These are phyloP conservation scores for Channallabes apus DNA, from an alignment of 2,797 vertebrate species.

Conservation along the genomic window DNA sequence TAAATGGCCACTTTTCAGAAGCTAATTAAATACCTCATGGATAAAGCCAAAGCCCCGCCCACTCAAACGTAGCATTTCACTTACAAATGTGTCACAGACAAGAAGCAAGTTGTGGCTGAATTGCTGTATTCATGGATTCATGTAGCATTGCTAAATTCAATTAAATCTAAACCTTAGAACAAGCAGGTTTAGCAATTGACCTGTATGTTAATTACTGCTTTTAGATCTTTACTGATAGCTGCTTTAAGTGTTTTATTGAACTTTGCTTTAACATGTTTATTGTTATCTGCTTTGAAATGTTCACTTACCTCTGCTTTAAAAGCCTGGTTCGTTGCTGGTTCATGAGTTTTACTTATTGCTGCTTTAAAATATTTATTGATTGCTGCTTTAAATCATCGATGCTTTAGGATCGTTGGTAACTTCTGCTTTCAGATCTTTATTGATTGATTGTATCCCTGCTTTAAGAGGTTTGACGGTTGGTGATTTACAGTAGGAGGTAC, in stretches of 20 bases:
- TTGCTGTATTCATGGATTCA: too few relatives aligned
- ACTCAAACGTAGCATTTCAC: too few relatives aligned
- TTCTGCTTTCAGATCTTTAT: background rate
- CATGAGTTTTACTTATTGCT: background rate
- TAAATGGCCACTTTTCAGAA: too few relatives aligned
- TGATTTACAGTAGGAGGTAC: background rate
- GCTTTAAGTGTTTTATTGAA: background rate
- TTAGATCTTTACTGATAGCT: background rate
- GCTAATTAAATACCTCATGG: too few relatives aligned
- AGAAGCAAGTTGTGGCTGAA: too few relatives aligned
- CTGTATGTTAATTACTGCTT: background rate
- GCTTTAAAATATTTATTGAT: background rate
- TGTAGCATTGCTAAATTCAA: too few relatives aligned
- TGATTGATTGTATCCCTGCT: background rate
- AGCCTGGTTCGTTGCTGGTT: background rate
- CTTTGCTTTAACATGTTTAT: background rate
- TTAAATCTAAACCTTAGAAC: background rate
- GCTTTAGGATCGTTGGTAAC: background rate
- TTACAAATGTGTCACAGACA: too few relatives aligned
- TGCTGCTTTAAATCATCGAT: background rate
- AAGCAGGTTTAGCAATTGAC: background rate
- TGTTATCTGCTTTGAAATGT: background rate
- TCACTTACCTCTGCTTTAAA: background rate
- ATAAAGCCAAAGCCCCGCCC: too few relatives aligned
- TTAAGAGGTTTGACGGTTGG: background rate